Evolutionary conservation across 2,113 vertebrate genomes (phyloP).

Genomic region (Puma concolor): DNA sequence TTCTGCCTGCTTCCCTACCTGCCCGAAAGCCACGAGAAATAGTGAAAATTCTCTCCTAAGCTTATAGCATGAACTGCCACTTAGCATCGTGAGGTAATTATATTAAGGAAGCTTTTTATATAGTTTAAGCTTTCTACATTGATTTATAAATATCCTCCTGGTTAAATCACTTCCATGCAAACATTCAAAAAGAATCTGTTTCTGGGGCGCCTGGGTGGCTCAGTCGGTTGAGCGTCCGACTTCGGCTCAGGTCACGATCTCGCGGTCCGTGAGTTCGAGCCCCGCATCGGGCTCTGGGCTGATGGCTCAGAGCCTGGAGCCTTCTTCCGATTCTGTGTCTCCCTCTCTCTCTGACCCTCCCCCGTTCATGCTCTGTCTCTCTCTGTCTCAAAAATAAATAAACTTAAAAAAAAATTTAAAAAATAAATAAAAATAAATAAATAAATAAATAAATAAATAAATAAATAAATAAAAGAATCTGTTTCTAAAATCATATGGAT

Average conservation of each 20-base stretch:
- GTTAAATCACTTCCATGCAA: background rate
- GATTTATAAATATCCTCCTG: background rate
- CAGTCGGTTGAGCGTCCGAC: no score
- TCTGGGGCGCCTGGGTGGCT: background rate
- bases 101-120: background rate
- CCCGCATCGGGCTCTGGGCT: no score
- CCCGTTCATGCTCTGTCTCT: no score
- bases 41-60: background rate
- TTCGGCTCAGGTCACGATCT: no score
- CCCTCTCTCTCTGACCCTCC: no score
- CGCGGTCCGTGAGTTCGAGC: no score
- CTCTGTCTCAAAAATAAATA: no score
- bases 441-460: no score
- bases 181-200: background rate
- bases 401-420: no score
- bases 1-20: background rate
- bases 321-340: no score
- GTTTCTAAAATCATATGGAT: background rate
- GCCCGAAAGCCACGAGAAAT: background rate
- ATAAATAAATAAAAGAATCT: background rate
- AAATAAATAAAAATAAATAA: no score
- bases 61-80: background rate
- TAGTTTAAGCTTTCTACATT: background rate
- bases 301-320: no score
- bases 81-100: background rate